These are phyloP conservation scores for Tromatobia lineatoria DNA, from an alignment of 2,888 invertebrate species.

Conservation along the genomic window DNA sequence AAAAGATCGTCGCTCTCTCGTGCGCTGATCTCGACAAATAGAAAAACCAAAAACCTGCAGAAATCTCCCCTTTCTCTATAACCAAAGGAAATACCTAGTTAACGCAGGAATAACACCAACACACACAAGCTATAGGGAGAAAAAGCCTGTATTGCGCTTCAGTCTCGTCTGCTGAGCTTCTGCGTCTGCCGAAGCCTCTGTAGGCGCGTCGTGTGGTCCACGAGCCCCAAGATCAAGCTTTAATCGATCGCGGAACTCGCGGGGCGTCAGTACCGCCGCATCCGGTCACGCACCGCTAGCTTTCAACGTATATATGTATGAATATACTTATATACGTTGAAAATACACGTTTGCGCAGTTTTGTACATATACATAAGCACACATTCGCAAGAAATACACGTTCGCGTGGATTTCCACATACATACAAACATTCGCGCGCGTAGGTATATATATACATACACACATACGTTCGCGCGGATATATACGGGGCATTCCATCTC, in stretches of 20 bases:
- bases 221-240: slow-evolving; percentile 66
- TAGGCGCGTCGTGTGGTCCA: slow-evolving; percentile 51
- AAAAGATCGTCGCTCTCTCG: no score
- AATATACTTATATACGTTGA: neutral
- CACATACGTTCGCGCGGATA: no score
- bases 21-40: no score
- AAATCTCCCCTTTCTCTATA: no score
- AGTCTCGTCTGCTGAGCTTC: slow-evolving; percentile 34
- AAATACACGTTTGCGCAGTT: neutral
- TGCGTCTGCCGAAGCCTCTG: slow-evolving; percentile 11
- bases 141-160: neutral
- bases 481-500: no score
- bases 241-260: slow-evolving; percentile 64
- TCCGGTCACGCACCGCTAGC: slow-evolving; percentile 64
- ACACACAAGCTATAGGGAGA: no score
- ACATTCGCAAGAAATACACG: no score
- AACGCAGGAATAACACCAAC: no score
- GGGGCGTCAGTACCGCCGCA: slow-evolving; percentile 58
- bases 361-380: neutral
- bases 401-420: neutral
- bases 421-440: no score
- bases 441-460: no score
- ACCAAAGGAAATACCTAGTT: no score
- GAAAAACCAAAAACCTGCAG: no score
- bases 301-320: slow-evolving; percentile 8